Evolutionary conservation across 1,140 invertebrate species (phyloP), one percentile per base, ranked within the genome.

Genomic region (Temnothorax longispinosus): DNA sequence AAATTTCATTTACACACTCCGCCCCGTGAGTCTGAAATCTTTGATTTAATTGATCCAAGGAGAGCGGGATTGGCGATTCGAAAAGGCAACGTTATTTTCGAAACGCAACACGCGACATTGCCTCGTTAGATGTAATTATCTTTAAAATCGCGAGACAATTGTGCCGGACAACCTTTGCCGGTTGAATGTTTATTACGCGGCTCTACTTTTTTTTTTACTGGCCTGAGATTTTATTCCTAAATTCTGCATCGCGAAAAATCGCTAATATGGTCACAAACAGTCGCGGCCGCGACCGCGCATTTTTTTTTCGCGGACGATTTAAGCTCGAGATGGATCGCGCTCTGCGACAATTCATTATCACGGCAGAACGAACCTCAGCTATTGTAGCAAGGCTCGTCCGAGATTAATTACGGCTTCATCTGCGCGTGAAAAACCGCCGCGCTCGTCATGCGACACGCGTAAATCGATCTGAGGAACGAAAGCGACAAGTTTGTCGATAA

Each of bases 161-260:
- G 41, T n/a, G 35, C 35, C 6, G 41, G 41, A 47, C 21, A 32
- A 52, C 8, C 15, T 44, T 41, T n/a, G 32, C 13, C 44, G 10
- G 32, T 27, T 27, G 11, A 47, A 50, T n/a, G 6, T 69, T 81
- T 27, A 54, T n/a, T n/a, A 4, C 62, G 21, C 2, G 2, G 38
- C 3, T 44, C 50, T 54, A 27, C 32, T 8, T 27, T 27, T 27
- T 27, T 27, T 27, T 56, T 81, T 10, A 74, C n/a, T 35, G 69
- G 54, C 41, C 41, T 32, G 41, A 69, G 13, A 75, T 74, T 74
- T 84, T 84, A 71, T n/a, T 50, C 5, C n/a, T 38, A 84, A 75
- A 60, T 38, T 69, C 41, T 32, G 54, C 54, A 32, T 13, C 41
- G 50, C 18, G 65, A 58, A 18, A 38, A 58, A n/a, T 38, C 21